These are phyloP conservation scores for Phocoena phocoena DNA, from an alignment of 2,113 vertebrate genomes.

Conservation along the genomic window DNA sequence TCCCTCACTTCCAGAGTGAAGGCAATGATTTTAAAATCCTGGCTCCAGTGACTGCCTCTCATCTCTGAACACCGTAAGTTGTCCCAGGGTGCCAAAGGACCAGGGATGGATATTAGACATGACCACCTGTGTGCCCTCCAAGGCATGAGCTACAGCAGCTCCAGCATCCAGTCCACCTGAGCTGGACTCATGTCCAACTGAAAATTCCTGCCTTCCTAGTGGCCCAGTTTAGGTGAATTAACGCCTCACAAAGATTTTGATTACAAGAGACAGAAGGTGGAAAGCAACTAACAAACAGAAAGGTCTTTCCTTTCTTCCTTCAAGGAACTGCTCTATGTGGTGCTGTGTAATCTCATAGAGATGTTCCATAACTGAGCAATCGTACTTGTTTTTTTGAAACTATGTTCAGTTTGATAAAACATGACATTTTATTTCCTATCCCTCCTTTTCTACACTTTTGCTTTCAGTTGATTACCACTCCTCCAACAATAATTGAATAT, in stretches of 20 bases:
- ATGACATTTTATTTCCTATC: background rate
- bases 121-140: background rate
- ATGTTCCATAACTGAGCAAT: background rate
- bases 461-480: background rate
- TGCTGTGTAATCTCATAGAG: background rate
- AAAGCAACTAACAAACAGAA: background rate
- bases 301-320: background rate
- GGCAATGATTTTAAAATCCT: rapidly evolving
- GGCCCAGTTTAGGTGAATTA: background rate
- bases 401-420: background rate
- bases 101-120: background rate
- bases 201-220: background rate
- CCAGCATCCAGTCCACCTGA: background rate
- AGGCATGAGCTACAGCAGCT: rapidly evolving
- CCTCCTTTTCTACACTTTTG: background rate
- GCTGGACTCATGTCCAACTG: rapidly evolving
- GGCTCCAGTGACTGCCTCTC: background rate
- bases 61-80: background rate
- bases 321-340: background rate
- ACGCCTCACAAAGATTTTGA: background rate
- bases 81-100: too few relatives aligned
- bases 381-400: background rate
- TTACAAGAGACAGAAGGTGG: background rate
- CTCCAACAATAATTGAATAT: background rate
- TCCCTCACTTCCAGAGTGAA: background rate